Evolutionary conservation across 92 coral and sea anemone genomes (phyloP), one percentile per base, ranked within the genome.

Genomic region (Porites evermanni): DNA sequence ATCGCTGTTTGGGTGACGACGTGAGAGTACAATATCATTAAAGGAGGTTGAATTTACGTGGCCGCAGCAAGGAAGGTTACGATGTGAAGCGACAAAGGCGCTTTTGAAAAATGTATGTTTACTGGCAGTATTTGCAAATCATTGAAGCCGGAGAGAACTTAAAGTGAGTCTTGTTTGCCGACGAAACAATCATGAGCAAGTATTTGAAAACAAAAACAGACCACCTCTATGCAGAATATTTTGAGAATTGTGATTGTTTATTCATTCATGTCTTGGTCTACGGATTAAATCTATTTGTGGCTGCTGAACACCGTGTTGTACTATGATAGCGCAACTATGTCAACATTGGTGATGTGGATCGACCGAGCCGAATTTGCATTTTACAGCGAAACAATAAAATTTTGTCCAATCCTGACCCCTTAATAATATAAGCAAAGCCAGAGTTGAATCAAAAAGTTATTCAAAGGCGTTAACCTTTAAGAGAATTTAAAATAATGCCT

Each of bases 1-100:
- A 85, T 96, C 72, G 98, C 98, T 12, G 95, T 96, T 12, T 96
- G 99, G 99, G 87, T 96, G 14, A 88, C 94, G 7, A 88, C 94
- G 20, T 91, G 79, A 85, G 75, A 32, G 68, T 17, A 53, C 23
- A 8, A 13, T 53, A 51, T 61, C 19, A 47, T 4, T 16, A 7
- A 56, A 3, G 60, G 38, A 21, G 47, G 19, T 56, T 53, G 13
- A 8, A n/a, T 3, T 12, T 16, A 11, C 50, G 23, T 76, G 66
- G 66, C 20, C n/a, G 80, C 10, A 76, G 12, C 79, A 75, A 75
- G 12, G 47, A 13, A 4, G 75, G 60, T 54, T 54, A 54, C 60
- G 7, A 54, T 13, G 60, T 54, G 60, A 54, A 54, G 12, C 14
- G 60, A 10, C 60, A 54, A 10, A 21, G 16, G n/a, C 17, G 6